Conservation (phyloP, 2,888 invertebrate genomes). For the Troglohyphantes excavatus region DNA sequence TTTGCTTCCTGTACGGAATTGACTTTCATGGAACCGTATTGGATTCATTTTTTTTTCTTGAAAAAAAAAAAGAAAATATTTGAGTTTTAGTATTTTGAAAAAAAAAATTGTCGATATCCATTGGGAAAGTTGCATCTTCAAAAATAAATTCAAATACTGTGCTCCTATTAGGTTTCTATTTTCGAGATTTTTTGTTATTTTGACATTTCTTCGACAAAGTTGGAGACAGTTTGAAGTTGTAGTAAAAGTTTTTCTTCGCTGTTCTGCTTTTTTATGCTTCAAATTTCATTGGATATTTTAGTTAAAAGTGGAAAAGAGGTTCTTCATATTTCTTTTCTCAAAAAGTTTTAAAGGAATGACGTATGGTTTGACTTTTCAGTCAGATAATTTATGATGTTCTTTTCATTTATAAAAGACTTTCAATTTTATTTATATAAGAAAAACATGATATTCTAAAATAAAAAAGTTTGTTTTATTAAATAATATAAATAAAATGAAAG, state of each 20-base stretch:
- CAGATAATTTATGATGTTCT: not conserved
- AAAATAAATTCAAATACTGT: not conserved
- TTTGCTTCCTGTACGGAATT: slow-evolving; percentile 26
- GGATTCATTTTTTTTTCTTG: slow-evolving; percentile 29
- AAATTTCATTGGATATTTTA: slow-evolving; percentile 32
- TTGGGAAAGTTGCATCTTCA: not conserved
- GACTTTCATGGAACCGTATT: slow-evolving; percentile 23
- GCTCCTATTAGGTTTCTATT: not conserved
- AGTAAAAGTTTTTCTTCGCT: slow-evolving; percentile 3
- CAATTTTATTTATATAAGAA: not conserved
- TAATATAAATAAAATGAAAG: too few relatives aligned
- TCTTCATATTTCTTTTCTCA: not conserved
- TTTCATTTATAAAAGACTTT: not conserved
- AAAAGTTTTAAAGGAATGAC: slow-evolving; percentile 3
- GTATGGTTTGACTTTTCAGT: not conserved
- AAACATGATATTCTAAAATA: too few relatives aligned
- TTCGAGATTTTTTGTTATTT: not conserved
- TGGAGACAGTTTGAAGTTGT: slow-evolving; percentile 1
- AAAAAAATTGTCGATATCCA: not conserved
- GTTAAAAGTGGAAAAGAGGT: not conserved
- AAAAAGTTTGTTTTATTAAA: too few relatives aligned
- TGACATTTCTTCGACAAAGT: not conserved
- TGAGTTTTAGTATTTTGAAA: not conserved
- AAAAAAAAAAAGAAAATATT: not conserved
- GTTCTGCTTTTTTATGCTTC: not conserved